Percentiles rank a stretch among this genome's conserved stretches.
phyloP scores from a whole-genome alignment of 2,113 vertebrate species.

The Mormoops blainvillei region DNA sequence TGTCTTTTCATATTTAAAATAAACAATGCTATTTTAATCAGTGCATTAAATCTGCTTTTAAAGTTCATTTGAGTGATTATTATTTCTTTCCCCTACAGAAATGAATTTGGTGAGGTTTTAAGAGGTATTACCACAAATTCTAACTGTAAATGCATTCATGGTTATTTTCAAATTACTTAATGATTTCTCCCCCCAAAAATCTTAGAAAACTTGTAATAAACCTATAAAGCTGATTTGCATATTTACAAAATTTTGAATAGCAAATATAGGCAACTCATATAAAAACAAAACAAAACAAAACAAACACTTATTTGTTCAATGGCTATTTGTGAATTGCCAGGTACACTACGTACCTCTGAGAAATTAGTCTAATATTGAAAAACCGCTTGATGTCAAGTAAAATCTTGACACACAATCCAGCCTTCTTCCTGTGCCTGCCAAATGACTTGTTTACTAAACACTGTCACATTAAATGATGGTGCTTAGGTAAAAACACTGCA shows the following conservation, averaged over 20 bases:
- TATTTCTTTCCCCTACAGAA: constrained; percentile 57
- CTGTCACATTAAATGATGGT: constrained; percentile 75
- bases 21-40: constrained; percentile 78
- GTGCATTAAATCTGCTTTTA: constrained; percentile 76
- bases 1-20: constrained; percentile 72
- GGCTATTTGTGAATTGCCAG: constrained; percentile 76
- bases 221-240: constrained; percentile 85
- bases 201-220: constrained; percentile 83
- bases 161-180: constrained; percentile 71
- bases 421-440: constrained; percentile 76
- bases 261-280: constrained; percentile 84
- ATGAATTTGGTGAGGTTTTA: constrained; percentile 68
- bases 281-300: constrained; percentile 48
- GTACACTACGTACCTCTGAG: constrained; percentile 58
- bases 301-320: constrained; percentile 80
- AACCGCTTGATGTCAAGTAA: constrained; percentile 69
- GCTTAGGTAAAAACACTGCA: constrained; percentile 80
- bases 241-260: constrained; percentile 87
- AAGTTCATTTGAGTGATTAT: constrained; percentile 73
- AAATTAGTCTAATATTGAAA: constrained; percentile 62
- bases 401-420: constrained; percentile 75
- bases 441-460: constrained; percentile 78
- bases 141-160: constrained; percentile 71
- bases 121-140: constrained; percentile 77
- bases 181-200: constrained; percentile 65